Conservation (phyloP, 2,888 invertebrate genomes). For the Diaprepes abbreviatus region DNA sequence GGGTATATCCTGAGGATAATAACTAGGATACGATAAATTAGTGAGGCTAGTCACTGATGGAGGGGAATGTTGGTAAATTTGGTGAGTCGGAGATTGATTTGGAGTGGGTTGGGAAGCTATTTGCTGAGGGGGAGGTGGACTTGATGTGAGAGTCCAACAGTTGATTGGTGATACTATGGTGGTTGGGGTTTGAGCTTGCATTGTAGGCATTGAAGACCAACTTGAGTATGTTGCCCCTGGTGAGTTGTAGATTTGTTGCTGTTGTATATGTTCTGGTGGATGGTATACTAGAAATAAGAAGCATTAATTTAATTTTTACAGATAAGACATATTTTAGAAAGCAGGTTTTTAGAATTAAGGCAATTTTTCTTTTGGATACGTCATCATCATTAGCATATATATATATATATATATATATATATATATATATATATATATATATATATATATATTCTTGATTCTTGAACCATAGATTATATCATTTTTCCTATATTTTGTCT, state of each 20-base stretch:
- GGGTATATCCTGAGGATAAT: conserved; percentile 64
- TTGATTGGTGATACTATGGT: conserved; percentile 64
- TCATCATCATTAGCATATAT: too few relatives aligned
- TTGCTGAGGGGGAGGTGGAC: conserved; percentile 66
- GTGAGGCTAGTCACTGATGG: conserved; percentile 62
- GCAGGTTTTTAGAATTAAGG: too few relatives aligned
- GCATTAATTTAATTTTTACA: too few relatives aligned
- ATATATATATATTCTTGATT: too few relatives aligned
- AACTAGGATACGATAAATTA: conserved; percentile 63
- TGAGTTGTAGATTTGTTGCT: conserved; percentile 62
- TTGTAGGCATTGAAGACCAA: conserved; percentile 64
- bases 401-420: too few relatives aligned
- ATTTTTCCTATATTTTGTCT: too few relatives aligned
- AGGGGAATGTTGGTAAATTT: conserved; percentile 63
- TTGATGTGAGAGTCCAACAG: conserved; percentile 67
- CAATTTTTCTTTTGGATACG: too few relatives aligned
- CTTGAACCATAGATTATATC: too few relatives aligned
- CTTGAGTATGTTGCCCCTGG: conserved; percentile 62
- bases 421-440: too few relatives aligned
- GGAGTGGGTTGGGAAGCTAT: conserved; percentile 63
- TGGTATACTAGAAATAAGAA: conserved; percentile 61
- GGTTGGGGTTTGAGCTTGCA: conserved; percentile 64
- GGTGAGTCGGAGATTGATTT: conserved; percentile 65
- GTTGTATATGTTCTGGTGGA: conserved; percentile 67
- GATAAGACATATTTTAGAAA: too few relatives aligned